Evolutionary conservation across 2,888 invertebrate genomes (phyloP).

Genomic region (Gnatocerus cornutus): DNA sequence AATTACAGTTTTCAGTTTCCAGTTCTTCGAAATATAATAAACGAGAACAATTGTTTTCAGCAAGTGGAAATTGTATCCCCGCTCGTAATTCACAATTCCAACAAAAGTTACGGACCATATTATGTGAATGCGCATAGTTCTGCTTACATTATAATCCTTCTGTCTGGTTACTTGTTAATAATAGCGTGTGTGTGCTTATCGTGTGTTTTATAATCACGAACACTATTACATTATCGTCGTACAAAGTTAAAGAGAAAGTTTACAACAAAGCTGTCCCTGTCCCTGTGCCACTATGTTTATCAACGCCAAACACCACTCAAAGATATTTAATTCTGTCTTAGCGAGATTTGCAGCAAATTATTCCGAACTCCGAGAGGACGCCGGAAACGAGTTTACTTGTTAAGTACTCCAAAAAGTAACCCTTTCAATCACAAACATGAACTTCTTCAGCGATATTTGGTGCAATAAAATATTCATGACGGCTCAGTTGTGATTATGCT

Average conservation of each 20-base stretch:
- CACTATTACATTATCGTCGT: slow-evolving; percentile 20
- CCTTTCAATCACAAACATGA: slow-evolving; percentile 20
- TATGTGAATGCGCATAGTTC: no score
- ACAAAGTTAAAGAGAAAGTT: slow-evolving; percentile 26
- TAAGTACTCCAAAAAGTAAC: slow-evolving; percentile 24
- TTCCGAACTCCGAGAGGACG: slow-evolving; percentile 22
- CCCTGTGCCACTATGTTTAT: slow-evolving; percentile 22
- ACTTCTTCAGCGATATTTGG: slow-evolving; percentile 7
- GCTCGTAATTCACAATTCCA: no score
- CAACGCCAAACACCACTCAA: slow-evolving; percentile 33
- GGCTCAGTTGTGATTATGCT: no score
- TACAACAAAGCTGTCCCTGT: slow-evolving; percentile 20
- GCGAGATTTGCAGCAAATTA: slow-evolving; percentile 25
- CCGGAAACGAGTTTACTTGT: slow-evolving; percentile 25
- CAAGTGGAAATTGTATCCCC: no score
- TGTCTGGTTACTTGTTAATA: no score
- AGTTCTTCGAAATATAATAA: no score
- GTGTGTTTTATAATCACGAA: slow-evolving; percentile 6
- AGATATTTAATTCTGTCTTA: slow-evolving; percentile 37
- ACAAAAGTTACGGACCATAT: no score
- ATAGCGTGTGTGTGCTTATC: background rate
- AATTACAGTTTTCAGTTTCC: no score
- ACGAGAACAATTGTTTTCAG: no score
- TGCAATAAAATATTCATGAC: no score
- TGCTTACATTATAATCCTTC: no score